Evolutionary conservation across 2,797 vertebrate species (phyloP).

Genomic region (Takifugu ocellatus): DNA sequence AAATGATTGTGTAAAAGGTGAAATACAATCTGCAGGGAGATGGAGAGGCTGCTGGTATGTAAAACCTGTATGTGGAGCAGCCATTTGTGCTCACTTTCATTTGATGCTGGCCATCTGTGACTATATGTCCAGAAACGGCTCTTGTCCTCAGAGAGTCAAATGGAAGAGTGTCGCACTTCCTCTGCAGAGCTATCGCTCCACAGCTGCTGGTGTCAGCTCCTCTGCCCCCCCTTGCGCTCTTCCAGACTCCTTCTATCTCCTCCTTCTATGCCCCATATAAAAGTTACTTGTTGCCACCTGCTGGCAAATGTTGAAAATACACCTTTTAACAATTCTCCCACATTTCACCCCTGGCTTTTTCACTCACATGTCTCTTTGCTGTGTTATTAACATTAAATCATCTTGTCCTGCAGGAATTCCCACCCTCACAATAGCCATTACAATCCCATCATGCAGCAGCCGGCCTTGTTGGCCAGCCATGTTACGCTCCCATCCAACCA

Average conservation of each 20-base stretch:
- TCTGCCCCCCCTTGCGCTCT: conserved; percentile 56
- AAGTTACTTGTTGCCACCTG: conserved; percentile 70
- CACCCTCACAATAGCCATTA: conserved; percentile 95
- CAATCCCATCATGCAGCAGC: conserved; percentile 99
- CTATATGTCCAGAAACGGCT: conserved; percentile 56
- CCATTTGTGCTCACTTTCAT: conserved; percentile 29
- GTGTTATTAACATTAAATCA: background rate
- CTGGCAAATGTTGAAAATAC: conserved; percentile 50
- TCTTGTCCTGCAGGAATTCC: conserved; percentile 80
- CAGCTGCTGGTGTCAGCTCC: conserved; percentile 73
- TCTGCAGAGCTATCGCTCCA: conserved; percentile 76
- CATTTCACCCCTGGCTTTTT: background rate
- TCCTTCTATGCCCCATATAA: conserved; percentile 3
- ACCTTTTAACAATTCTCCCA: background rate
- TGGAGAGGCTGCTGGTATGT: conserved; percentile 38
- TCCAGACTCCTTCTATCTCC: conserved; percentile 24
- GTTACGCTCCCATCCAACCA: conserved; percentile 92
- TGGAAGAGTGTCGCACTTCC: conserved; percentile 79
- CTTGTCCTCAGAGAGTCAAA: conserved; percentile 66
- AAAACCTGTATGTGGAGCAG: conserved; percentile 21
- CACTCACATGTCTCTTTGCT: conserved; percentile 1
- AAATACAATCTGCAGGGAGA: conserved; percentile 44
- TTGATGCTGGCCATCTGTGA: conserved; percentile 50
- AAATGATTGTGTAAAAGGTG: conserved; percentile 44
- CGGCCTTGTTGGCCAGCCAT: conserved; percentile 88